phyloP scores from a whole-genome alignment of 2,797 vertebrate genomes.

The Austrolebias charrua region DNA sequence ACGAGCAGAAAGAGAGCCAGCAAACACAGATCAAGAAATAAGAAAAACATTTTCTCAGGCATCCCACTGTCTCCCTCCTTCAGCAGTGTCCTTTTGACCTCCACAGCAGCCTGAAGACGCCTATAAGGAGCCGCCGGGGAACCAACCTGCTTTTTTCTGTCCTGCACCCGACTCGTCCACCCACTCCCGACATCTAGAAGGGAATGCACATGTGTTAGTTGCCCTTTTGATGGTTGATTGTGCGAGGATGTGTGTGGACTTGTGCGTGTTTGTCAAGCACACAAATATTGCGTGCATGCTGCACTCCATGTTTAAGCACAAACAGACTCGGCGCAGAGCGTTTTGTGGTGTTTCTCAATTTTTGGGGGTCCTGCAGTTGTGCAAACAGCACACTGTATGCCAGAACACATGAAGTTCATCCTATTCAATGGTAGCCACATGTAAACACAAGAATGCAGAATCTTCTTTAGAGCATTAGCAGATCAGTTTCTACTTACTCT shows the following conservation, averaged over 20 bases:
- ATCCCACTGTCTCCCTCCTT: constrained; percentile 28
- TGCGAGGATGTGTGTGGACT: constrained; percentile 13
- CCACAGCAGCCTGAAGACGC: constrained; percentile 24
- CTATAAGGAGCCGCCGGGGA: constrained; percentile 27
- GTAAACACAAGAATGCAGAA: constrained; percentile 36
- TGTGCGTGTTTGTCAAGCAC: constrained; percentile 21
- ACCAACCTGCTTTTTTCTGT: constrained; percentile 40
- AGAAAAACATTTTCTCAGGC: constrained; percentile 43
- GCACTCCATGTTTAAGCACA: constrained; percentile 29
- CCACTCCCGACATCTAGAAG: constrained; percentile 25
- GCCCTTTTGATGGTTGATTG: constrained; percentile 41
- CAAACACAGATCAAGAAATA: constrained; percentile 53
- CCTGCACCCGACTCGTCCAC: constrained; percentile 16
- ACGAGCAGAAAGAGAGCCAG: constrained; percentile 12
- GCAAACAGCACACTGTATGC: constrained; percentile 28
- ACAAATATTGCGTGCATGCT: constrained; percentile 30
- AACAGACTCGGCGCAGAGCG: constrained; percentile 16
- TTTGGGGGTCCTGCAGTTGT: constrained; percentile 17
- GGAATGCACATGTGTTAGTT: constrained; percentile 1
- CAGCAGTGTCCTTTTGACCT: constrained; percentile 41
- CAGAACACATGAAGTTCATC: constrained; percentile 38
- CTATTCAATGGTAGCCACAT: constrained; percentile 22
- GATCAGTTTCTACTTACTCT: constrained; percentile 48
- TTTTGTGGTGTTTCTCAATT: constrained; percentile 20
- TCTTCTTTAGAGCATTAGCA: constrained; percentile 33